Base-by-base conservation (phyloP, 2,797 vertebrate genomes). In the Botia almorhae region DNA sequence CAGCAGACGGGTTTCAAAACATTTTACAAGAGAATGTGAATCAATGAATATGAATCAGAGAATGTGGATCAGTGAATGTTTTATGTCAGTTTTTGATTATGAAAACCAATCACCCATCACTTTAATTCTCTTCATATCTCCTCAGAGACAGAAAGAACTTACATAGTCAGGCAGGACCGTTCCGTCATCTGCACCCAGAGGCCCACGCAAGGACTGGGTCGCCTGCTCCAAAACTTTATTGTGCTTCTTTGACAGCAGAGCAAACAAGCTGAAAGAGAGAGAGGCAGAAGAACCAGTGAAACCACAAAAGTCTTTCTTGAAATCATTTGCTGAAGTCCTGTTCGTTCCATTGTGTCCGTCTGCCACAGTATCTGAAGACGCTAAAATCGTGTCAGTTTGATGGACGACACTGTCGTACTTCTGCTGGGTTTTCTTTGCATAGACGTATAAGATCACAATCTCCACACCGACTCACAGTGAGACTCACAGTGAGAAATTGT, bases 191-290 rank as follows among this genome's bases (percentile, higher is more conserved):
- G 93, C 90, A 80, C 92, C 86, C 23, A 96, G 89, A 8, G 96
- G 92, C 85, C 96, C 93, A 87, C 96, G 93, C 85, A 97, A 93
- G 83, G 96, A 97, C 91, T 98, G 97, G 0, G 97, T 99, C 83
- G 98, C 97, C 91, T 98, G 98, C 89, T 98, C 97, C 93, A 99
- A 89, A 85, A 98, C 97, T 91, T 98, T 98, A 95, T 97, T 99
- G 95, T 99, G 97, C 87, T 99, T 99, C 93, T 98, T 98, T 56
- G 97, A 99, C 91, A 99, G 91, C 93, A 99, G 93, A 81, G 97
- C 95, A 95, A 99, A 98, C 76, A 99, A 94, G 92, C 97, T 99
- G 92, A 81, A 64, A 82, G 78, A 75, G 1, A 76, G 14, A 83
- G 74, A 7, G 12, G 33, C 13, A 73, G 61, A 80, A 21, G 39